These are phyloP conservation scores for Ips nitidus DNA, from an alignment of 1,140 invertebrate species.

Conservation along the genomic window DNA sequence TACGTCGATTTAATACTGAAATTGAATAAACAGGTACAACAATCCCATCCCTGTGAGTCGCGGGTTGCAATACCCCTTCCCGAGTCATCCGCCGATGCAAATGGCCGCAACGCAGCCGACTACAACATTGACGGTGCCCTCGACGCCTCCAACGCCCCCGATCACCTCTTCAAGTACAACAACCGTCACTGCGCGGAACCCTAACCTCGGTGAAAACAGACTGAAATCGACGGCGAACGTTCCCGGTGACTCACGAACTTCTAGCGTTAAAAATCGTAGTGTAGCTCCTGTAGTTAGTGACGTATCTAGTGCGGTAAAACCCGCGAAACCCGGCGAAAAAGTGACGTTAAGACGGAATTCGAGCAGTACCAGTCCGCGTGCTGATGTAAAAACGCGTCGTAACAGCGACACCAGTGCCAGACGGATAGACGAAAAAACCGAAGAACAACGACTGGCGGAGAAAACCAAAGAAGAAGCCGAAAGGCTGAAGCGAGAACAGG, in stretches of 20 bases:
- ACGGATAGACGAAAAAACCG: constrained; percentile 49
- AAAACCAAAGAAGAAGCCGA: constrained; percentile 57
- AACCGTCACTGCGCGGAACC: constrained; percentile 37
- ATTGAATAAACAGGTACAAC: neutral
- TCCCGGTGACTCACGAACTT: constrained; percentile 53
- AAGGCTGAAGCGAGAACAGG: constrained; percentile 50
- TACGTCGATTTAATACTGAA: neutral
- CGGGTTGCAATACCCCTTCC: constrained; percentile 79
- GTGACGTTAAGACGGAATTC: constrained; percentile 43
- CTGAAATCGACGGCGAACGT: constrained; percentile 49
- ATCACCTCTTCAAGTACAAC: constrained; percentile 35
- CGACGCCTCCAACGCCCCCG: constrained; percentile 16
- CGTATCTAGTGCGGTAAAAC: constrained; percentile 25
- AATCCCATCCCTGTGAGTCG: constrained; percentile 54
- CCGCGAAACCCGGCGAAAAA: constrained; percentile 42
- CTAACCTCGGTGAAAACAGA: constrained; percentile 48
- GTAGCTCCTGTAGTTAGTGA: constrained; percentile 35
- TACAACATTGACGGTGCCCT: constrained; percentile 13
- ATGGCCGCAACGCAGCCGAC: constrained; percentile 39
- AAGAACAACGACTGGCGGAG: constrained; percentile 46
- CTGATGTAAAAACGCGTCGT: constrained; percentile 48
- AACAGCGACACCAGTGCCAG: constrained; percentile 50
- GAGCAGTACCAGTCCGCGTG: constrained; percentile 42
- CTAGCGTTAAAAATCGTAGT: constrained; percentile 52
- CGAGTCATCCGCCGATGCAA: constrained; percentile 68